Evolutionary conservation across 2,888 invertebrate species (phyloP).

Genomic region (Sipha maydis): DNA sequence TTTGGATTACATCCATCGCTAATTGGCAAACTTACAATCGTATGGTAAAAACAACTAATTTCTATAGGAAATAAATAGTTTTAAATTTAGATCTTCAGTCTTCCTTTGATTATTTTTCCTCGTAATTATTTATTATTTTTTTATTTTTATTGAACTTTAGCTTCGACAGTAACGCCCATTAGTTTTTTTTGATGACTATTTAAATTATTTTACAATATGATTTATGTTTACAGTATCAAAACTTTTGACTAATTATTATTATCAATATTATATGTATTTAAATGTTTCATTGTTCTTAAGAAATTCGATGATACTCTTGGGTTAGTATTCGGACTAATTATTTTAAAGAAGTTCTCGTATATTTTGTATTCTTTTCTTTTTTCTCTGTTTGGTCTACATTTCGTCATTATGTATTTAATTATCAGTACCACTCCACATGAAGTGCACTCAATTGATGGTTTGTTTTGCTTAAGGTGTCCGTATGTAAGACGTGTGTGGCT

Average conservation of each 20-base stretch:
- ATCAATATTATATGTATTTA: not conserved
- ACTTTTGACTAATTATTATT: not conserved
- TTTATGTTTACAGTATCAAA: too few species aligned
- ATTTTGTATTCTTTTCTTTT: not conserved
- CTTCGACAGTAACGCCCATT: not conserved
- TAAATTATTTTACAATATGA: not conserved
- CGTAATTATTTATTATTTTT: not conserved
- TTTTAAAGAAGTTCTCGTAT: too few species aligned
- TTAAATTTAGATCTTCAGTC: constrained; percentile 26
- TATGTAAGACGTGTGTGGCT: not conserved
- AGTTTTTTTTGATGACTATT: not conserved
- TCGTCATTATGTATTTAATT: not conserved
- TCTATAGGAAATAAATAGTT: constrained; percentile 16
- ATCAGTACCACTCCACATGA: not conserved
- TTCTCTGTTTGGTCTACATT: not conserved
- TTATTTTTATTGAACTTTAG: not conserved
- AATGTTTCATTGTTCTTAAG: not conserved
- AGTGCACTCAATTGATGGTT: not conserved
- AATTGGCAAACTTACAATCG: constrained; percentile 43
- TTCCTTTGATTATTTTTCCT: not conserved
- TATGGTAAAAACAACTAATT: constrained; percentile 16
- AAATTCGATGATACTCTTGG: not conserved
- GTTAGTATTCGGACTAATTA: too few species aligned
- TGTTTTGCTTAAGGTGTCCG: not conserved
- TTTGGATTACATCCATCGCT: constrained; percentile 45